A percentile compares a stretch with the other conserved stretches of the same genome.
These are phyloP conservation scores for Steatornis caripensis DNA, from an alignment of 2,113 vertebrate species.

Conservation along the genomic window DNA sequence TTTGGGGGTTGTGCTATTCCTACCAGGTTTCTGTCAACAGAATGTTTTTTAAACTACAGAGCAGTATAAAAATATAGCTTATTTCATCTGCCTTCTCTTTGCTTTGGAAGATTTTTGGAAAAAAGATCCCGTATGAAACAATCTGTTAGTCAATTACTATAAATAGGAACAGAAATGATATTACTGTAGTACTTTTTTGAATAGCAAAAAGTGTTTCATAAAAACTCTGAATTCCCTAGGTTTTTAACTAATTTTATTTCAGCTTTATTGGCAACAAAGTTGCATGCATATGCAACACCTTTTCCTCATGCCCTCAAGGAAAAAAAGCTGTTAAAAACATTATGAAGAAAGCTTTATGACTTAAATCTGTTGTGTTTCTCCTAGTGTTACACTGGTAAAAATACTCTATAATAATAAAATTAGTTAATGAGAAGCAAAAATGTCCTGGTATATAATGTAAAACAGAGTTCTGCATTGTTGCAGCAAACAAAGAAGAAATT, in stretches of 20 bases:
- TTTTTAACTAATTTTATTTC: constrained; percentile 72
- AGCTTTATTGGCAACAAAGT: constrained; percentile 63
- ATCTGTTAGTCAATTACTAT: constrained; percentile 62
- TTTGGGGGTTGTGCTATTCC: neutral
- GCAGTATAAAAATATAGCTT: neutral
- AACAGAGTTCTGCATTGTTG: neutral
- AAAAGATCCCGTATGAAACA: constrained; percentile 42
- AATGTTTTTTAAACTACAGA: neutral
- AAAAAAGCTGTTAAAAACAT: constrained; percentile 63
- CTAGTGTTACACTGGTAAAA: constrained; percentile 1
- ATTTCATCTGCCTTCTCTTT: constrained; percentile 41
- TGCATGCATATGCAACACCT: constrained; percentile 60
- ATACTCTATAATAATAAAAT: constrained; percentile 55
- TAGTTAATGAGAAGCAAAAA: constrained; percentile 60
- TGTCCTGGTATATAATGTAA: neutral
- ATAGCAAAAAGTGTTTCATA: constrained; percentile 52
- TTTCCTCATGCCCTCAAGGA: constrained; percentile 46
- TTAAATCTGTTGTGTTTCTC: constrained; percentile 50
- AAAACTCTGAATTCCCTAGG: constrained; percentile 53
- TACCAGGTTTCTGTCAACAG: neutral
- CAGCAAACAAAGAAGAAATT: constrained; percentile 19
- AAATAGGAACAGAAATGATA: constrained; percentile 59
- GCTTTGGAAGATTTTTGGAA: constrained; percentile 42
- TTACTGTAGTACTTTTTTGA: constrained; percentile 38
- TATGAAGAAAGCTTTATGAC: constrained; percentile 49